Evolutionary conservation across 2,797 vertebrate genomes (phyloP).

Genomic region (Notamacropus eugenii): DNA sequence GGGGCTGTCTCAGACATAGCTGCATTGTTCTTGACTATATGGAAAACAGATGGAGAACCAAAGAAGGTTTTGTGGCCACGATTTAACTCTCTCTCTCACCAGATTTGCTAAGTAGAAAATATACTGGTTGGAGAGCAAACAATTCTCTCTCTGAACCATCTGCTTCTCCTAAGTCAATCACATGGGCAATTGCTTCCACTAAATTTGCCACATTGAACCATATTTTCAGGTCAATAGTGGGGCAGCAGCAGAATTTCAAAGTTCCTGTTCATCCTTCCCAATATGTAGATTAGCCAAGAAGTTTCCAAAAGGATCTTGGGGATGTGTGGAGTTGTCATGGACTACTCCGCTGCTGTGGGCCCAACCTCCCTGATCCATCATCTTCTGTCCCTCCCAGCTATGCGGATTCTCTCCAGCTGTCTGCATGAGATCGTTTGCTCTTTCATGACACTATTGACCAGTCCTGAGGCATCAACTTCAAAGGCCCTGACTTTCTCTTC

Average conservation of each 20-base stretch:
- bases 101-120: conserved; percentile 59
- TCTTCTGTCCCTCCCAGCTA: not conserved
- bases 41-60: conserved; percentile 58
- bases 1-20: not conserved
- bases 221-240: conserved; percentile 66
- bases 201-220: conserved; percentile 68
- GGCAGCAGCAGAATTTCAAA: conserved; percentile 28
- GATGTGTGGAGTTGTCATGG: not conserved
- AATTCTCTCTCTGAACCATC: conserved; percentile 70
- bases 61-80: conserved; percentile 59
- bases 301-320: conserved; percentile 26
- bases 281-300: conserved; percentile 16
- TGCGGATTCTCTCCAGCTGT: not conserved
- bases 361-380: not conserved
- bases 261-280: conserved; percentile 41
- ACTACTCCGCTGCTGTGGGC: not conserved
- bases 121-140: conserved; percentile 48
- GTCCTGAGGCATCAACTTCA: not conserved
- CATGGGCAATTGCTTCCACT: conserved; percentile 63
- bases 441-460: not conserved
- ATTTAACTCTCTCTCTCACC: conserved; percentile 56
- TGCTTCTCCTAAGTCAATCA: conserved; percentile 63
- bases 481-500: not conserved
- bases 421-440: too few relatives aligned
- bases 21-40: conserved; percentile 19